Percentiles rank a stretch among this genome's conserved stretches.
These are phyloP conservation scores for Lobophora halterata DNA, from an alignment of 2,888 invertebrate genomes.

Conservation along the genomic window DNA sequence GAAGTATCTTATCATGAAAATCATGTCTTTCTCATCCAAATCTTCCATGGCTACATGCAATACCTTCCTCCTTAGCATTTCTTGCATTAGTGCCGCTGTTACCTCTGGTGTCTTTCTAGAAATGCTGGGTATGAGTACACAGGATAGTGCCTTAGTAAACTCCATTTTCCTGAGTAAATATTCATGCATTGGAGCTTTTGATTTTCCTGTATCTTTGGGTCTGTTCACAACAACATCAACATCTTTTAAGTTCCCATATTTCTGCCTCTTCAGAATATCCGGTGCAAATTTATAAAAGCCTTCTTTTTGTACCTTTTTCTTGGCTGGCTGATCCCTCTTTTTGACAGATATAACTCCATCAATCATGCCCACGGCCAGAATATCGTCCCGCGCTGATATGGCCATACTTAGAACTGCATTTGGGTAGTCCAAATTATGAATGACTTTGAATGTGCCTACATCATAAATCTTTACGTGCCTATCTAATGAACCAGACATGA, in stretches of 20 bases:
- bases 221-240: constrained; percentile 41
- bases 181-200: constrained; percentile 83
- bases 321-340: constrained; percentile 83
- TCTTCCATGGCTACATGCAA: constrained; percentile 88
- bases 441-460: constrained; percentile 89
- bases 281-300: constrained; percentile 76
- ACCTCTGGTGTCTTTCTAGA: constrained; percentile 82
- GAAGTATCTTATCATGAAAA: constrained; percentile 87
- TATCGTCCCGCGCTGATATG: constrained; percentile 87
- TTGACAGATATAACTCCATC: constrained; percentile 95
- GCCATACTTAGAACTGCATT: constrained; percentile 94
- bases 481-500: constrained; percentile 95
- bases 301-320: constrained; percentile 55
- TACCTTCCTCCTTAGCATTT: constrained; percentile 91
- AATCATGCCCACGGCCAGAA: constrained; percentile 94
- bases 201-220: constrained; percentile 55
- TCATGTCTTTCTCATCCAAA: constrained; percentile 84
- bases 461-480: constrained; percentile 97
- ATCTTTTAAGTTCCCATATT: not conserved
- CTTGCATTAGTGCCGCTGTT: constrained; percentile 90
- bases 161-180: constrained; percentile 88
- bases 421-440: constrained; percentile 94
- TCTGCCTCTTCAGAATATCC: constrained; percentile 55
- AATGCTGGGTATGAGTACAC: constrained; percentile 80
- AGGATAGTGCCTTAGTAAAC: constrained; percentile 89